Evolutionary conservation across 30 jellyfish, hydroid and myxozoan genomes (phyloP).

Genomic region (Aurelia sp.): DNA sequence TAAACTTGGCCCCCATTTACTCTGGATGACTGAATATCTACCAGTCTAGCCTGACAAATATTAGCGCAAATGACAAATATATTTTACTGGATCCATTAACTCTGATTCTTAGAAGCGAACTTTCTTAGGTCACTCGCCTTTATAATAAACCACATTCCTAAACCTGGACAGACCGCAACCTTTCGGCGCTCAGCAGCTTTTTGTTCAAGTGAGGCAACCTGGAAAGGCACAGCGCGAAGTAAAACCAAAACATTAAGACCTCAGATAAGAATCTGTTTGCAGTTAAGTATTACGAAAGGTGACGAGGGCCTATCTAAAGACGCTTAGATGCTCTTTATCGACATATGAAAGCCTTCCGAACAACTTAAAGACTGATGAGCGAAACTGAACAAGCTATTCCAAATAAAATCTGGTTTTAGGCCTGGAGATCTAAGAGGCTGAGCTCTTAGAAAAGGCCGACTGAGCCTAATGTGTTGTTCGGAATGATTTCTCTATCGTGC

Average conservation of each 20-base stretch:
- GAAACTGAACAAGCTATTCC: too few species aligned
- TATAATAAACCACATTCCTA: constrained; percentile 26
- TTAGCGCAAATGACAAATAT: too few species aligned
- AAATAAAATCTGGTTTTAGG: too few species aligned
- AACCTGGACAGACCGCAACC: constrained; percentile 30
- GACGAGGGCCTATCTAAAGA: neutral
- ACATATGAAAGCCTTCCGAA: neutral
- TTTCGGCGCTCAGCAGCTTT: constrained; percentile 4
- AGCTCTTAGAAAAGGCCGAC: too few species aligned
- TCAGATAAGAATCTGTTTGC: neutral
- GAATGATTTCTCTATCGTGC: too few species aligned
- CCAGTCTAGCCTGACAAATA: too few species aligned
- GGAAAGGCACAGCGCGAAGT: constrained; percentile 30
- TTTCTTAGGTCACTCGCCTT: constrained; percentile 32
- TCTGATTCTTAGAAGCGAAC: neutral
- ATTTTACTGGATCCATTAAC: neutral
- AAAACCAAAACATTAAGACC: constrained; percentile 31
- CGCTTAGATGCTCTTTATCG: neutral
- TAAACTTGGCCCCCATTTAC: too few species aligned
- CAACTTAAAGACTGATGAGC: too few species aligned
- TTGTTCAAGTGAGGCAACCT: constrained; percentile 23
- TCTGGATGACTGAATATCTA: too few species aligned
- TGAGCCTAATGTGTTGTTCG: too few species aligned
- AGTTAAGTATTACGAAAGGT: neutral
- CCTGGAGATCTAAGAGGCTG: too few species aligned